These are phyloP conservation scores for Bombus sibiricus DNA, from an alignment of 1,140 invertebrate genomes.

Conservation along the genomic window DNA sequence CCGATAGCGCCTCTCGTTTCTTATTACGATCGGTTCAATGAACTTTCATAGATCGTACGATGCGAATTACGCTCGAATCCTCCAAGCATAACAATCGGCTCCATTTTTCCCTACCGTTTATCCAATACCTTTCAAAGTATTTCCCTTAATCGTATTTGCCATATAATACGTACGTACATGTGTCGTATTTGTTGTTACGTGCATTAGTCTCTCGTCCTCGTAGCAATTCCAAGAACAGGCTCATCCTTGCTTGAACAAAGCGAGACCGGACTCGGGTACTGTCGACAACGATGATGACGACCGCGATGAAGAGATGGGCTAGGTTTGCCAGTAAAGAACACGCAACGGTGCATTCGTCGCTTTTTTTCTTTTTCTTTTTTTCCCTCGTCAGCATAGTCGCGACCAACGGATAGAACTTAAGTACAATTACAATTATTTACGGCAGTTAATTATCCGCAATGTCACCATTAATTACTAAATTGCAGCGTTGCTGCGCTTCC, in stretches of 20 bases:
- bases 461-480: constrained; percentile 81
- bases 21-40: constrained; percentile 13
- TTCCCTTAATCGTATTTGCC: neutral
- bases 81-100: too few species aligned
- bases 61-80: neutral
- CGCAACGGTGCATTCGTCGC: constrained; percentile 29
- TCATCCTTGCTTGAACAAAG: neutral
- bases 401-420: constrained; percentile 67
- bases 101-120: too few species aligned
- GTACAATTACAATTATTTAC: constrained; percentile 77
- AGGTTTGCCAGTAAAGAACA: constrained; percentile 42
- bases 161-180: neutral
- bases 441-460: constrained; percentile 77
- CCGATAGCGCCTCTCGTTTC: constrained; percentile 23
- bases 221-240: constrained; percentile 71
- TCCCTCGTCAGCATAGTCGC: constrained; percentile 34
- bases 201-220: constrained; percentile 68
- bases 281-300: constrained; percentile 28
- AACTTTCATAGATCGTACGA: neutral
- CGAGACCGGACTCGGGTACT: neutral
- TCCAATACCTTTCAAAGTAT: neutral
- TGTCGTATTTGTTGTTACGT: constrained; percentile 21
- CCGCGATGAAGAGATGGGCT: constrained; percentile 37
- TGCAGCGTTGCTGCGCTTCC: constrained; percentile 59
- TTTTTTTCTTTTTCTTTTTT: constrained; percentile 16